Percentiles rank a stretch among this genome's conserved stretches.
Conservation (phyloP, 2,797 vertebrate genomes). For the Lithobates sylvaticus region DNA sequence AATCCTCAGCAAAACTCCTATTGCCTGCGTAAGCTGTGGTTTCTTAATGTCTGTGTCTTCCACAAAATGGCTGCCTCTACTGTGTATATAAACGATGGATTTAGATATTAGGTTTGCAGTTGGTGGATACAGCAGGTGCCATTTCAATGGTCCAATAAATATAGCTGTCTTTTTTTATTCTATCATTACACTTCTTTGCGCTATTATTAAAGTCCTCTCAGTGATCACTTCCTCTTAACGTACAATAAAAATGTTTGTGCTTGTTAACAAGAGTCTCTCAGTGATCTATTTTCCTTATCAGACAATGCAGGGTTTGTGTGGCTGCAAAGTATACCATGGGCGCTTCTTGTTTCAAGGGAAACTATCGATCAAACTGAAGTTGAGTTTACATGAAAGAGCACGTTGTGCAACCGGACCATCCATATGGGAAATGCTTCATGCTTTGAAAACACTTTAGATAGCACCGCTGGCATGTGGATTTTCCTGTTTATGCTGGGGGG, state of each 20-base stretch:
- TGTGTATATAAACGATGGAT: background rate
- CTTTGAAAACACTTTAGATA: conserved; percentile 3
- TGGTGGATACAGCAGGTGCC: conserved; percentile 26
- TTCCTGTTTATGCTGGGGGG: background rate
- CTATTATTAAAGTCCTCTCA: conserved; percentile 41
- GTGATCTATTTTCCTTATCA: conserved; percentile 29
- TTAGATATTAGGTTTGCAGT: background rate
- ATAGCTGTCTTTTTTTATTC: conserved; percentile 27
- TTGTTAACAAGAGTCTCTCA: conserved; percentile 40
- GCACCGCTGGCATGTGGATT: background rate
- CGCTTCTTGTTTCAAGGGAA: conserved; percentile 25
- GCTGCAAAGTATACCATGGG: background rate
- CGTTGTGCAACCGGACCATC: background rate
- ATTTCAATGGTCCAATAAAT: conserved; percentile 34
- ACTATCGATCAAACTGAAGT: conserved; percentile 28
- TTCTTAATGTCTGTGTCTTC: background rate
- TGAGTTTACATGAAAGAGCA: background rate
- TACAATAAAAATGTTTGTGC: conserved; percentile 59
- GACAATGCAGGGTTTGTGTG: conserved; percentile 15
- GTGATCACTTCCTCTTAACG: conserved; percentile 37
- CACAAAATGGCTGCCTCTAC: background rate
- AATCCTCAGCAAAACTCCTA: background rate
- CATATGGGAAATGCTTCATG: background rate
- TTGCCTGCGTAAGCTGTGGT: background rate
- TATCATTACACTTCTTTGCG: conserved; percentile 24